Evolutionary conservation across 2,797 vertebrate species (phyloP).

Genomic region (Tamandua tetradactyla): DNA sequence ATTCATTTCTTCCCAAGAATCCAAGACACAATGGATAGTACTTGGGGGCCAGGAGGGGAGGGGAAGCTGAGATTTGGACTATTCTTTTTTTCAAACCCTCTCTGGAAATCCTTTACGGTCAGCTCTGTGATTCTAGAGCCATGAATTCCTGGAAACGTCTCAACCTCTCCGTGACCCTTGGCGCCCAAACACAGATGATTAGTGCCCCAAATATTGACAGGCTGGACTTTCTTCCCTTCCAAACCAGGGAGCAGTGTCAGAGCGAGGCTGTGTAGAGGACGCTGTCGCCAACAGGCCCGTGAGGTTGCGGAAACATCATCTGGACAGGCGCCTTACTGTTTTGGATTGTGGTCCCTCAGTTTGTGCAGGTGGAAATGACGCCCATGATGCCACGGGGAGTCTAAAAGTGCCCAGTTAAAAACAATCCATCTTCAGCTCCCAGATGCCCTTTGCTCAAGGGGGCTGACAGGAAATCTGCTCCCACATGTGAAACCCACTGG

Average conservation of each 20-base stretch:
- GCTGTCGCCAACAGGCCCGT: rapidly evolving
- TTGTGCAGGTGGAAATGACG: not conserved
- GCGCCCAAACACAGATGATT: conserved; percentile 40
- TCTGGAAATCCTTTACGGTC: conserved; percentile 59
- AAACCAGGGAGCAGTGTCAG: not conserved
- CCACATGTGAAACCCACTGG: not conserved
- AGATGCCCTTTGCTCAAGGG: not conserved
- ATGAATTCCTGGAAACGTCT: conserved; percentile 69
- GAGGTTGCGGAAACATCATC: rapidly evolving
- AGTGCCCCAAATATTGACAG: conserved; percentile 69
- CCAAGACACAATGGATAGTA: not conserved
- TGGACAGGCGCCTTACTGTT: not conserved
- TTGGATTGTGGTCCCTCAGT: rapidly evolving
- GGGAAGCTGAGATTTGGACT: conserved; percentile 30
- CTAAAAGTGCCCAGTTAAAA: not conserved
- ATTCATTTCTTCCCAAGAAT: conserved; percentile 69
- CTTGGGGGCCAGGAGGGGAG: not conserved
- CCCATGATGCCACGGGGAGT: not conserved
- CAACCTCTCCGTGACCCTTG: conserved; percentile 70
- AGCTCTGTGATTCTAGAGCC: conserved; percentile 45
- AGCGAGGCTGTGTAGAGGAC: not conserved
- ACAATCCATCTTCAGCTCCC: not conserved
- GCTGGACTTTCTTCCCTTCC: conserved; percentile 25
- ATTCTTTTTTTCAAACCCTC: conserved; percentile 45
- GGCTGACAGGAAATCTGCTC: not conserved